These are phyloP conservation scores for Molorchus minor DNA, from an alignment of 2,888 invertebrate species.

Conservation along the genomic window DNA sequence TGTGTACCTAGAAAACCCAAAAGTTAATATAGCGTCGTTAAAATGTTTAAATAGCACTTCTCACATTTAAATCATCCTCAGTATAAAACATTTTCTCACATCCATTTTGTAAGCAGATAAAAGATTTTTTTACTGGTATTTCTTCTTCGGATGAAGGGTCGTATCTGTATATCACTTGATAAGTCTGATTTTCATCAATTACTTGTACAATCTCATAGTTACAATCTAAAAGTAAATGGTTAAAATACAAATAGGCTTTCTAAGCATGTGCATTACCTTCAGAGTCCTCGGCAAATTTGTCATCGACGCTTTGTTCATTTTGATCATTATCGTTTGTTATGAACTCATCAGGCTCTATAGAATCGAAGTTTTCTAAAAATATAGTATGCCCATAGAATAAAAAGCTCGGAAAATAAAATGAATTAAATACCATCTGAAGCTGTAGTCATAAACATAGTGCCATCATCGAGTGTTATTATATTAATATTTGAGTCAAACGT, in stretches of 20 bases:
- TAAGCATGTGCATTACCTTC: constrained; percentile 1
- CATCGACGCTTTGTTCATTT: constrained; percentile 26
- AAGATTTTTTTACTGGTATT: constrained; percentile 51
- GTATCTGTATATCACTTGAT: constrained; percentile 30
- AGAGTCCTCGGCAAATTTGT: constrained; percentile 28
- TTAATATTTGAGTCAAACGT: constrained; percentile 6
- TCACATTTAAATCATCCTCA: constrained; percentile 65
- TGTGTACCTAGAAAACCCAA: constrained; percentile 64
- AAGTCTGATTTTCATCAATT: constrained; percentile 32
- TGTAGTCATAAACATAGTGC: constrained; percentile 14
- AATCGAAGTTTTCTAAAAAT: constrained; percentile 32
- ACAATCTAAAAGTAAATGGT: constrained; percentile 7
- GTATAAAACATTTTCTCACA: constrained; percentile 65
- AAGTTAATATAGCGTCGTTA: constrained; percentile 11
- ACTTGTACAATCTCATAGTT: constrained; percentile 22
- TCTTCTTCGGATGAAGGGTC: constrained; percentile 19
- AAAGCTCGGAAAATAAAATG: not conserved
- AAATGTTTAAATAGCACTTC: no score
- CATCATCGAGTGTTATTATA: constrained; percentile 18
- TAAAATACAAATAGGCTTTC: constrained; percentile 1
- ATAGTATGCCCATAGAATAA: not conserved
- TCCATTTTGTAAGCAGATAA: constrained; percentile 62
- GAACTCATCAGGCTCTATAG: constrained; percentile 39
- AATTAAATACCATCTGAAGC: constrained; percentile 6
- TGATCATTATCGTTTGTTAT: constrained; percentile 37